Evolutionary conservation across 2,113 vertebrate species (phyloP).

Genomic region (Australoheros scitulus): DNA sequence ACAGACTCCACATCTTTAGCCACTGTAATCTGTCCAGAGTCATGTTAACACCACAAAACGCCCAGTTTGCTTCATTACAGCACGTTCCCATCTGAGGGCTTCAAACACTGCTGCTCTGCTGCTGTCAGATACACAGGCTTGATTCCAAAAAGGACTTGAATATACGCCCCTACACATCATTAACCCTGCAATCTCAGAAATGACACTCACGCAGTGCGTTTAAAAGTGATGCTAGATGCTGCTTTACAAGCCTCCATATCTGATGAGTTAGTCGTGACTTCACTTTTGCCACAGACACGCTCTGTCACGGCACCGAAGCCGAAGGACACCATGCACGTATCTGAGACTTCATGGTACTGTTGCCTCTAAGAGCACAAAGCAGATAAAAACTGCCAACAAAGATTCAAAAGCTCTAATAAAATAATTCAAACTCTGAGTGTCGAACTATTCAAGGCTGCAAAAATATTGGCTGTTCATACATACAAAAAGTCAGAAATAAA

Average conservation of each 20-base stretch:
- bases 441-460: neutral
- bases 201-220: neutral
- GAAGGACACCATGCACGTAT: too few species aligned
- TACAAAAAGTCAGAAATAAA: neutral
- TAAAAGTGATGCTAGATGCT: neutral
- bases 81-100: too few species aligned
- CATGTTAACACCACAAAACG: neutral
- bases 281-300: too few species aligned
- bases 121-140: too few species aligned
- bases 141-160: neutral
- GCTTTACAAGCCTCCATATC: too few species aligned
- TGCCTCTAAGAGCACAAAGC: too few species aligned
- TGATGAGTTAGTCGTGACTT: too few species aligned
- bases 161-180: neutral
- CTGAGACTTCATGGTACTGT: too few species aligned
- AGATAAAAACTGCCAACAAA: too few species aligned
- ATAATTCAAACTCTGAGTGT: neutral
- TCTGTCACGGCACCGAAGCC: too few species aligned
- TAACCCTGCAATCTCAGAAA: rapidly evolving
- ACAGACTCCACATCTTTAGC: neutral
- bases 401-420: too few species aligned
- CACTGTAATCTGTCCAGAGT: neutral
- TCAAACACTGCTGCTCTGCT: too few species aligned
- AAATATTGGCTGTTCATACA: neutral
- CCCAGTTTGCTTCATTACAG: neutral